These are phyloP conservation scores for Asarcornis scutulata DNA, from an alignment of 2,113 vertebrate species.

Conservation along the genomic window DNA sequence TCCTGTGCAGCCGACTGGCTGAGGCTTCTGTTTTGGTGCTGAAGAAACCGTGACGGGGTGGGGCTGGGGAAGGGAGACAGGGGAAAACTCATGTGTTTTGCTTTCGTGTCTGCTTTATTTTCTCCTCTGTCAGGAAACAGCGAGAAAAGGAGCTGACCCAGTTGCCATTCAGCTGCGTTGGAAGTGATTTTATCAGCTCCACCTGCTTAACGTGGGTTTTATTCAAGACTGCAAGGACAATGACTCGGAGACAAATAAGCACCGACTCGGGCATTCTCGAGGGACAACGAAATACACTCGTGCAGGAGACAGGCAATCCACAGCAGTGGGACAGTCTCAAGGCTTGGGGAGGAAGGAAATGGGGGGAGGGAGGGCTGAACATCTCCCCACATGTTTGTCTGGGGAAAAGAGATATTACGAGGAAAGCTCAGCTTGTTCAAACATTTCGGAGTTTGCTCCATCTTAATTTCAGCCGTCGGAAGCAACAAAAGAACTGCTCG, in stretches of 20 bases:
- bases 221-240: constrained; percentile 59
- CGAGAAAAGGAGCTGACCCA: constrained; percentile 43
- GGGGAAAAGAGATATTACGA: neutral
- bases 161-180: neutral
- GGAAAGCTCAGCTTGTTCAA: neutral
- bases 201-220: constrained; percentile 43
- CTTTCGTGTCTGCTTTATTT: neutral
- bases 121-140: constrained; percentile 46
- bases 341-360: neutral
- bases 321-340: neutral
- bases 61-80: neutral
- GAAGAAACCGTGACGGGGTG: constrained; percentile 26
- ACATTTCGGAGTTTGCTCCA: neutral
- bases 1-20: constrained; percentile 20
- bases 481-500: neutral
- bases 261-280: neutral
- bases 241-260: constrained; percentile 45
- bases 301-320: neutral
- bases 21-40: constrained; percentile 33
- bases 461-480: neutral
- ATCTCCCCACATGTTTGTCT: neutral
- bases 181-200: constrained; percentile 42
- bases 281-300: neutral
- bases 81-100: neutral
- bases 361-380: neutral